Evolutionary conservation across 2,888 invertebrate species (phyloP), one percentile per base, ranked within the genome.

Genomic region (Gonocerus acuteangulatus): DNA sequence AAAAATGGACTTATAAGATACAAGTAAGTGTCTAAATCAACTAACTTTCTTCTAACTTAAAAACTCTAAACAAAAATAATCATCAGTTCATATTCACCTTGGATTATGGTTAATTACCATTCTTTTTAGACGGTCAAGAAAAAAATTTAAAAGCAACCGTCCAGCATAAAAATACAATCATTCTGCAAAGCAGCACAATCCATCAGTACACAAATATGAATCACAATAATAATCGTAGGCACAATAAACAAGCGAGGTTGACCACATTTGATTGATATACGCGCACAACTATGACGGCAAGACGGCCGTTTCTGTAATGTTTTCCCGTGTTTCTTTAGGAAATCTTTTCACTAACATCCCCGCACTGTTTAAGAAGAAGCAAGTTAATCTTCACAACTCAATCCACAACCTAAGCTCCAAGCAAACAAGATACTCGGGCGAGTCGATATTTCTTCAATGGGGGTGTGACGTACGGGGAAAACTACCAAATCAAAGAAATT

Each of bases 351-450:
- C 3, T 15, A 42, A 42, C 15, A 15, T 16, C 6, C 44, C 44
- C 9, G 27, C 4, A 4, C 9, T 4, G 27, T 6, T 6, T 9
- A 4, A 27, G 4, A 27, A 27, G 4, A 27, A 27, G 27, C 27
- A 39, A 39, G n/a, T 39, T 39, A 39, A 9, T 39, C 9, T 47
- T 47, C 44, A 45, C 27, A 18, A 47, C 27, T 47, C 18, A 44
- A 60, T 45, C 56, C 54, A 56, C 49, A 60, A 45, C 45, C 54
- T 51, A 64, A 60, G 58, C 39, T 49, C 45, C 64, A 64, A 61
- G 61, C 65, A 66, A 66, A 67, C 67, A 65, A 65, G 62, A 64
- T 67, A 48, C 49, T 32, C 62, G 67, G 67, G 48, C 65, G 65
- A 67, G 66, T 67, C 67, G 65, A 67, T 64, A 65, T 64, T 61